phyloP scores from a whole-genome alignment of 2,888 invertebrate genomes.

The Zootermopsis nevadensis region DNA sequence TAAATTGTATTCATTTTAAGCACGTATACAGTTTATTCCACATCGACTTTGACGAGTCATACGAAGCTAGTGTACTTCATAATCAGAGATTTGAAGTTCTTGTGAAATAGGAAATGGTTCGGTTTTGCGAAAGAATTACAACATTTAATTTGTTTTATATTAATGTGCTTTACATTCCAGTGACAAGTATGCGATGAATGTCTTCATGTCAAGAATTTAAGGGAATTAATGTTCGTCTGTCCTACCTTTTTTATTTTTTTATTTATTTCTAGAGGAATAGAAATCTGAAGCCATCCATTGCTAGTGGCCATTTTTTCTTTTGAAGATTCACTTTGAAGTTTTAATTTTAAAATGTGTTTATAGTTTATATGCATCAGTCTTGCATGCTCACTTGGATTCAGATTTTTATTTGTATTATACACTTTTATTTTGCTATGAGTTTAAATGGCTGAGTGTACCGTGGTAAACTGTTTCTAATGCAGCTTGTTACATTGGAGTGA shows the following conservation, averaged over 20 bases:
- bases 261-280: neutral
- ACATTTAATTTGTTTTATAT: too few species aligned
- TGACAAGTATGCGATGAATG: too few species aligned
- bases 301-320: neutral
- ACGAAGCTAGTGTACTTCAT: too few species aligned
- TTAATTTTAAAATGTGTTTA: neutral
- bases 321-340: neutral
- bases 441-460: neutral
- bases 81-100: too few species aligned
- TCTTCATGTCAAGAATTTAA: neutral
- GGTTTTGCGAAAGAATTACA: too few species aligned
- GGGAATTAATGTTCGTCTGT: neutral
- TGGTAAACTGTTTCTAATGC: neutral
- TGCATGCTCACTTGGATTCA: conserved; percentile 36
- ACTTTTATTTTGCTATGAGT: conserved; percentile 15
- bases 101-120: too few species aligned
- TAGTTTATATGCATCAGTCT: neutral
- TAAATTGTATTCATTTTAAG: too few species aligned
- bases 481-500: neutral
- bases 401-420: conserved; percentile 32
- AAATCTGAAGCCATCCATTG: conserved; percentile 24
- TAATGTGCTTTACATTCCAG: too few species aligned
- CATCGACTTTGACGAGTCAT: too few species aligned
- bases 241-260: neutral
- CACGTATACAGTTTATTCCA: too few species aligned